Evolutionary conservation across 2,888 invertebrate species (phyloP), one percentile per base, ranked within the genome.

Genomic region (Drosophila colorata): DNA sequence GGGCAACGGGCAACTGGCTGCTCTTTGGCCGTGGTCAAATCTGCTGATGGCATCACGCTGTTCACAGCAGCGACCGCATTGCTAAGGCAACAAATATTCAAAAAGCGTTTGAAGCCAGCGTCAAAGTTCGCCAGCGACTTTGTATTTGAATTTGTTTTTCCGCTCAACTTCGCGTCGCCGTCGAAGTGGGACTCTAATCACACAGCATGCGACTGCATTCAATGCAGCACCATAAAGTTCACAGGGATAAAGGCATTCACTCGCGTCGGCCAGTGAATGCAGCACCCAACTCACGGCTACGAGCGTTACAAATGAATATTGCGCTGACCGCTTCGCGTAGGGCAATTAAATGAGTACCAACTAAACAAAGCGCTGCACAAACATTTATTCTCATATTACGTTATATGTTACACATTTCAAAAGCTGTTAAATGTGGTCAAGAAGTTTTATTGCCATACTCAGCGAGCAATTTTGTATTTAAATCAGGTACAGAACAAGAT

Each of bases 1-100:
- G 37, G 41, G 11, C 31, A 31, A 33, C 18, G 25, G 47, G 41
- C 57, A 67, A 53, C 69, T 56, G 56, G 38, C 55, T 40, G 78
- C 65, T 65, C 44, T 69, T 60, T 66, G 55, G 59, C 65, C 69
- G 56, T 74, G 80, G 77, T 74, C 64, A 68, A 77, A 75, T 70
- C 65, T 59, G 75, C 69, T 78, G 87, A 81, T 80, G 82, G 82
- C 81, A 84, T 84, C 83, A 87, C 23, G 83, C 85, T 83, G 83
- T 83, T 83, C 83, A 84, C 85, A 84, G 82, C 84, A 68, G 58
- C 75, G 60, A 37, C 53, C 40, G 23, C 41, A 74, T 46, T 41
- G 77, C 65, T 49, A 31, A 37, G 53, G 49, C 44, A 55, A 53
- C 37, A 52, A 52, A 48, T 46, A 56, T 48, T 47, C 49, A 64